A percentile compares a stretch with the other conserved stretches of the same genome.
These are phyloP conservation scores for Rugalucina vietnamica DNA, from an alignment of 2,888 invertebrate genomes.

Conservation along the genomic window DNA sequence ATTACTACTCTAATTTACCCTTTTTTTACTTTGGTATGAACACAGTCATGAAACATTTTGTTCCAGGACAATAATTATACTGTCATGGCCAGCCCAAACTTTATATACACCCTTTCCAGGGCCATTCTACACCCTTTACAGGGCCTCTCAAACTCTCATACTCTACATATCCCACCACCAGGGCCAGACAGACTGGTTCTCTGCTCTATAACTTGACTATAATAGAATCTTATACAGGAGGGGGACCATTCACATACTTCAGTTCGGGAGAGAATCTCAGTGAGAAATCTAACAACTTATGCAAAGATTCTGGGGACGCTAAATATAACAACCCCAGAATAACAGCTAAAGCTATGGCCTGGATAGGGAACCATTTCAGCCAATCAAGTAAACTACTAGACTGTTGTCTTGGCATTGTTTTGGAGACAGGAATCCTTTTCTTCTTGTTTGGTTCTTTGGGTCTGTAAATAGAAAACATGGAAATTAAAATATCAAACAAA, in stretches of 20 bases:
- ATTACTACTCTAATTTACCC: neutral
- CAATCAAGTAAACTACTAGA: constrained; percentile 38
- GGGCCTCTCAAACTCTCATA: constrained; percentile 36
- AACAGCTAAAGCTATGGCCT: constrained; percentile 72
- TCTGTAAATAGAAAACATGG: too few relatives aligned
- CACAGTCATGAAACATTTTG: neutral
- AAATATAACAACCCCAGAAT: constrained; percentile 74
- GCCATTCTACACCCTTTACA: constrained; percentile 24
- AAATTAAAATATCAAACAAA: too few relatives aligned
- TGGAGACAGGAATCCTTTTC: too few relatives aligned
- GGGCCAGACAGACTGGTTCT: constrained; percentile 38
- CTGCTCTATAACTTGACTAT: constrained; percentile 32
- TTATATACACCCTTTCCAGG: constrained; percentile 18
- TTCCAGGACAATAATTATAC: neutral
- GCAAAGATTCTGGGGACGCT: constrained; percentile 74
- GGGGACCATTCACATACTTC: constrained; percentile 92
- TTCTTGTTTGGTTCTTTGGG: neutral
- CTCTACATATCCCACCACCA: constrained; percentile 22
- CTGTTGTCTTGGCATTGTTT: neutral
- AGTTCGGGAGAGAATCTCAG: constrained; percentile 92
- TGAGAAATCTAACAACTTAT: constrained; percentile 88
- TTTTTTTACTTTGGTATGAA: neutral
- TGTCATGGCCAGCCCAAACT: neutral
- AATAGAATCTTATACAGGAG: constrained; percentile 88
- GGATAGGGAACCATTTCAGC: constrained; percentile 72